phyloP scores from a whole-genome alignment of 1,140 invertebrate species.

The Hycleus phaleratus region DNA sequence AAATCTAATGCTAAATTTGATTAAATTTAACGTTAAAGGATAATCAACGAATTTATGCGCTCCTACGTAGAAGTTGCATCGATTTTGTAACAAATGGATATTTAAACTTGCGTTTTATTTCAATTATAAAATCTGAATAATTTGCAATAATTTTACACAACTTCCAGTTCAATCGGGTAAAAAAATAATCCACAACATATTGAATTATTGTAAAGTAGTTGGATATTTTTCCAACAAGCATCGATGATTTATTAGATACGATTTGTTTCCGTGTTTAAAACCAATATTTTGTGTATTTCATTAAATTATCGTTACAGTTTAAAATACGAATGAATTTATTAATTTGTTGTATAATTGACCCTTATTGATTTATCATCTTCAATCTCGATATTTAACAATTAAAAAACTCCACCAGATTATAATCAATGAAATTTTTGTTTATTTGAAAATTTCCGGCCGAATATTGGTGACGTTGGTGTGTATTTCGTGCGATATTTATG shows the following conservation, averaged over 20 bases:
- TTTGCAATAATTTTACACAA: not conserved
- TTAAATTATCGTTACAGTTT: not conserved
- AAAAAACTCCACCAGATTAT: not conserved
- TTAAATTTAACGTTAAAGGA: no score
- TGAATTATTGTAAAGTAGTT: not conserved
- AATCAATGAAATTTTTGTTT: not conserved
- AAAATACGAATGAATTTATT: not conserved
- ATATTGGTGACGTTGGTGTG: conserved; percentile 4
- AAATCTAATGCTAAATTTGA: not conserved
- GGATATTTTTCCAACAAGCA: not conserved
- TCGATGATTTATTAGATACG: no score
- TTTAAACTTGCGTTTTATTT: no score
- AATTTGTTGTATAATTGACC: not conserved
- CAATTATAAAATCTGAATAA: no score
- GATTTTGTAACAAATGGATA: no score
- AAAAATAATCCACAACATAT: not conserved
- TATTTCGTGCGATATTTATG: conserved; percentile 7
- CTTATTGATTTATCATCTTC: no score
- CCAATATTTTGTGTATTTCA: not conserved
- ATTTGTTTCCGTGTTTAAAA: no score
- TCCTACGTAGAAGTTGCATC: no score
- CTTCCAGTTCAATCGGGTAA: not conserved
- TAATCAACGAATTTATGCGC: no score
- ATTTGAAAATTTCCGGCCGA: not conserved
- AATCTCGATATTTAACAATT: not conserved